A percentile compares a stretch with the other conserved stretches of the same genome.
These are phyloP conservation scores for Idaea dimidiata DNA, from an alignment of 2,888 invertebrate genomes.

Conservation along the genomic window DNA sequence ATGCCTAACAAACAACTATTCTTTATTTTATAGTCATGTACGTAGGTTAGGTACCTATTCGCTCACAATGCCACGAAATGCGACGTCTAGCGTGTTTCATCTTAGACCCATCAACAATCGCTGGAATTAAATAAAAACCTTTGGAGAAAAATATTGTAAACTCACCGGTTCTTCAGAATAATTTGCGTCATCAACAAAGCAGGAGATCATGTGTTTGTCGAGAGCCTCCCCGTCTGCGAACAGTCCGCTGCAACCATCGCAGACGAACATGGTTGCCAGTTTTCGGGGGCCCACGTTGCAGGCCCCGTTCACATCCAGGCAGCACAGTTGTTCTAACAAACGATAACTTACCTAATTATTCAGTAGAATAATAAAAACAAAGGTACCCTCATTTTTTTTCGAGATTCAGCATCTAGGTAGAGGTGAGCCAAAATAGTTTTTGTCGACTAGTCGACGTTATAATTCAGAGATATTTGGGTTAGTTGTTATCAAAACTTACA, in stretches of 20 bases:
- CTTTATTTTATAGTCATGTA: too few relatives aligned
- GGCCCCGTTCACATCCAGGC: conserved; percentile 52
- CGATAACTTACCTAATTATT: not conserved
- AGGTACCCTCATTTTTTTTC: too few relatives aligned
- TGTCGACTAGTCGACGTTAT: too few relatives aligned
- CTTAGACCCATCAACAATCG: not conserved
- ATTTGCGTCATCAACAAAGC: conserved; percentile 45
- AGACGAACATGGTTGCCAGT: conserved; percentile 67
- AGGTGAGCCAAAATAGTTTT: too few relatives aligned
- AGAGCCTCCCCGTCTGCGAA: conserved; percentile 65
- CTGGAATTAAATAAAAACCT: not conserved
- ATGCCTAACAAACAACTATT: too few relatives aligned
- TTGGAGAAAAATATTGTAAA: not conserved
- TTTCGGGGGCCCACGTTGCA: conserved; percentile 49
- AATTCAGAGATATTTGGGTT: too few relatives aligned
- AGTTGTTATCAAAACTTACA: too few relatives aligned
- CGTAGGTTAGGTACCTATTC: too few relatives aligned
- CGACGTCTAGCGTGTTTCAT: too few relatives aligned
- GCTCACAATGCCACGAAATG: too few relatives aligned
- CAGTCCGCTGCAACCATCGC: conserved; percentile 65
- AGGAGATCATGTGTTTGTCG: conserved; percentile 56
- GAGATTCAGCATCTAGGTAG: too few relatives aligned
- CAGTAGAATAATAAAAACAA: too few relatives aligned
- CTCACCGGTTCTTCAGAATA: conserved; percentile 17
- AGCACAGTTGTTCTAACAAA: conserved; percentile 62